Evolutionary conservation across 2,797 vertebrate species (phyloP).

Genomic region (Hybognathus amarus): DNA sequence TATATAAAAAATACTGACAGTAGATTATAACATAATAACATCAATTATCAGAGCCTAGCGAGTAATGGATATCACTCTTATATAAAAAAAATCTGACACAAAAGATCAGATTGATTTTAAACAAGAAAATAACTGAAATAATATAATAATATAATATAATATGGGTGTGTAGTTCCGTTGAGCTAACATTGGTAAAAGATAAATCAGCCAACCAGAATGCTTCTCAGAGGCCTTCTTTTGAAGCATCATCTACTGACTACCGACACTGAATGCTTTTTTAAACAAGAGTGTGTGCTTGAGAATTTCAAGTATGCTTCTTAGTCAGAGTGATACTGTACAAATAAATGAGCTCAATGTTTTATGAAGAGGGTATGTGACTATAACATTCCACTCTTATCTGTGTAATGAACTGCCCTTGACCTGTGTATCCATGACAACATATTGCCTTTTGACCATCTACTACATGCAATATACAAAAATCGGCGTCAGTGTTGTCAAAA

Average conservation of each 20-base stretch:
- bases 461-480: conserved; percentile 59
- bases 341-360: conserved; percentile 16
- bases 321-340: neutral
- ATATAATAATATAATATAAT: neutral
- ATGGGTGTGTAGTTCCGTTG: neutral
- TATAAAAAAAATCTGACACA: neutral
- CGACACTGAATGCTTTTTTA: conserved; percentile 18
- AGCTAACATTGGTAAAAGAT: neutral
- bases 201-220: neutral
- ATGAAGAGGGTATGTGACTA: neutral
- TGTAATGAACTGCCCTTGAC: conserved; percentile 65
- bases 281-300: conserved; percentile 15
- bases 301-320: conserved; percentile 52
- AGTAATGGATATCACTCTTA: neutral
- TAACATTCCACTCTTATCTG: conserved; percentile 37
- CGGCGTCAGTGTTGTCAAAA: neutral
- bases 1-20: neutral
- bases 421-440: conserved; percentile 67
- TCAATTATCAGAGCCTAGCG: neutral
- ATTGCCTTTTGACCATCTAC: conserved; percentile 53
- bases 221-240: conserved; percentile 38
- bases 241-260: conserved; percentile 49
- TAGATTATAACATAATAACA: too few species aligned
- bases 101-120: neutral
- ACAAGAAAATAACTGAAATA: too few species aligned